phyloP scores from a whole-genome alignment of 2,888 invertebrate genomes.

The Polymixis lichenea region DNA sequence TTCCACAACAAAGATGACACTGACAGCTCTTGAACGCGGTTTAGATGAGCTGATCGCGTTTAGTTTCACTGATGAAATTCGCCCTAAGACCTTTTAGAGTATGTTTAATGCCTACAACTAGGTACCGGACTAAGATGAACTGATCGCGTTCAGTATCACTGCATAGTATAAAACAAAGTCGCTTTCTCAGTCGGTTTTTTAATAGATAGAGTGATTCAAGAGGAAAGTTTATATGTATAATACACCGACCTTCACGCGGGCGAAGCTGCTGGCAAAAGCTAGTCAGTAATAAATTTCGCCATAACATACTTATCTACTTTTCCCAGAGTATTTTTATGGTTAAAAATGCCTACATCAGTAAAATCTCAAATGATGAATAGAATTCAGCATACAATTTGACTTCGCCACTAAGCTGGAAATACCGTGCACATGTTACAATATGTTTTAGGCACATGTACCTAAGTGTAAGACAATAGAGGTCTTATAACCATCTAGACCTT shows the following conservation, averaged over 20 bases:
- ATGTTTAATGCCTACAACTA: no score
- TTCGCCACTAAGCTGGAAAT: neutral
- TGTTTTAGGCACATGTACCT: neutral
- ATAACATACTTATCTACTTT: neutral
- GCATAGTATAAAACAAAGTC: no score
- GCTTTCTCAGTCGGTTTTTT: no score
- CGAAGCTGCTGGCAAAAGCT: no score
- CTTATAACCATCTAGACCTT: neutral
- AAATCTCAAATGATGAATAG: neutral
- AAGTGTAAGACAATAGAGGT: neutral
- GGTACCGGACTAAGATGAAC: neutral
- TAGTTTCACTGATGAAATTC: neutral
- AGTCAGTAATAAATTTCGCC: neutral
- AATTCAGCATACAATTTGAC: neutral
- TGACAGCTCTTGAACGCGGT: neutral
- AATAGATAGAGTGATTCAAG: no score
- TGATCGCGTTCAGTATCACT: neutral
- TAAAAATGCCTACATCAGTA: neutral
- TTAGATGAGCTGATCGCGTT: no score
- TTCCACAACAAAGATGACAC: neutral
- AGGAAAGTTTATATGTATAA: no score
- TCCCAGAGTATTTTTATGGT: neutral
- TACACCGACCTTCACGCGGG: no score
- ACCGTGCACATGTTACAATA: neutral
- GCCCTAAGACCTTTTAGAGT: no score